Evolutionary conservation across 2,797 vertebrate species (phyloP), one percentile per base, ranked within the genome.

Genomic region (Urosaurus nigricauda): DNA sequence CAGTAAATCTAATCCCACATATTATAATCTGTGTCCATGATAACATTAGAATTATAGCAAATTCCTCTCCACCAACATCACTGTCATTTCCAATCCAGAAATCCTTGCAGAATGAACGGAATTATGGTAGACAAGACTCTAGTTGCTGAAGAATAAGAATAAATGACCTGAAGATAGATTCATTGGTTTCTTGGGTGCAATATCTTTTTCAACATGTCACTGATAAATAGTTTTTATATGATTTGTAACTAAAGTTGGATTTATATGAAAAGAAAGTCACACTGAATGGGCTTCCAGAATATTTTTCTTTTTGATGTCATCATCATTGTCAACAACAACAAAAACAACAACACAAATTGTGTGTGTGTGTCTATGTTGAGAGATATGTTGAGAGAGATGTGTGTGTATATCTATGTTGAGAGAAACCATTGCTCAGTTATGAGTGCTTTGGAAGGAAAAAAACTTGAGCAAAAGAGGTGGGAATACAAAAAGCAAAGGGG

Each of bases 221-320:
- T 1, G 0, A 89, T 94, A 82, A 92, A 86, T 80, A 90, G 92
- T 87, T 93, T 94, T 53, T 68, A 53, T 40, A 51, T 90, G 90
- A 93, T 94, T 95, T 91, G 92, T 74, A 92, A 90, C 91, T 94
- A 90, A 86, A 51, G 65, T 58, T 90, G 88, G 83, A 90, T 85
- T 84, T 75, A 71, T 93, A 73, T 77, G 53, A 88, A 83, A 79
- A 89, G 56, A 35, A 86, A 92, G 90, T 92, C 90, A 58, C 85
- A 92, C 63, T 90, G 58, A 32, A 8, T 51, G 16, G 53, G 53
- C n/a, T 58, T 53, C 58, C 40, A 91, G 32, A 43, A 56, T 56
- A 75, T 63, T 65, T 83, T 75, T 63, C 51, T 51, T 88, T 80
- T 53, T 24, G 35, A 24, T 73, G 58, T 77, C 53, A 58, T 87